Evolutionary conservation across 2,888 invertebrate species (phyloP).

Genomic region (Cryptus armator): DNA sequence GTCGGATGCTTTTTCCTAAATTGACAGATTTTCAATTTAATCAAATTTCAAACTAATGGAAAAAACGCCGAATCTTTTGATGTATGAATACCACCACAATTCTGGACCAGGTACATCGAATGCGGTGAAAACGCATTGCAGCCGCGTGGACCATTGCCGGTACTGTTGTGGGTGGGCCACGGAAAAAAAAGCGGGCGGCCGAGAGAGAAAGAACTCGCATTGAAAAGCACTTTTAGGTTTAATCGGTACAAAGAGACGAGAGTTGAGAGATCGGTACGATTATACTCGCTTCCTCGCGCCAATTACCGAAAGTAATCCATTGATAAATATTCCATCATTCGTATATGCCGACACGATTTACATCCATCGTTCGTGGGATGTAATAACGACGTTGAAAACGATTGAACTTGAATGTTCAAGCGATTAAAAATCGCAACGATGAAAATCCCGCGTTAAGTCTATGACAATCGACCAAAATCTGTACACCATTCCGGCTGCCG

Average conservation of each 20-base stretch:
- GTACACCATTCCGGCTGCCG: slow-evolving; percentile 27
- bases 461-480: not conserved
- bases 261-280: slow-evolving; percentile 72
- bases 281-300: slow-evolving; percentile 76
- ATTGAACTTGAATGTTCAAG: too few species aligned
- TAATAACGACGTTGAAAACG: slow-evolving; percentile 23
- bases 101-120: slow-evolving; percentile 57
- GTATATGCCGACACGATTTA: slow-evolving; percentile 58
- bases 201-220: slow-evolving; percentile 74
- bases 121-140: slow-evolving; percentile 65
- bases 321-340: slow-evolving; percentile 82
- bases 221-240: slow-evolving; percentile 83
- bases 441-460: not conserved
- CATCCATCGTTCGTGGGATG: slow-evolving; percentile 3
- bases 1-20: slow-evolving; percentile 84
- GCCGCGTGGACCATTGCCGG: slow-evolving; percentile 46
- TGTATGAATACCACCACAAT: slow-evolving; percentile 71
- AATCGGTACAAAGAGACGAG: slow-evolving; percentile 79
- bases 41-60: slow-evolving; percentile 85
- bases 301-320: slow-evolving; percentile 82
- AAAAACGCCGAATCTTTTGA: slow-evolving; percentile 84
- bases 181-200: slow-evolving; percentile 31
- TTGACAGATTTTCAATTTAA: slow-evolving; percentile 85
- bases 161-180: slow-evolving; percentile 50
- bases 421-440: slow-evolving; percentile 30